Conservation (phyloP, 1,140 invertebrate genomes). For the Frieseomelitta varia region DNA sequence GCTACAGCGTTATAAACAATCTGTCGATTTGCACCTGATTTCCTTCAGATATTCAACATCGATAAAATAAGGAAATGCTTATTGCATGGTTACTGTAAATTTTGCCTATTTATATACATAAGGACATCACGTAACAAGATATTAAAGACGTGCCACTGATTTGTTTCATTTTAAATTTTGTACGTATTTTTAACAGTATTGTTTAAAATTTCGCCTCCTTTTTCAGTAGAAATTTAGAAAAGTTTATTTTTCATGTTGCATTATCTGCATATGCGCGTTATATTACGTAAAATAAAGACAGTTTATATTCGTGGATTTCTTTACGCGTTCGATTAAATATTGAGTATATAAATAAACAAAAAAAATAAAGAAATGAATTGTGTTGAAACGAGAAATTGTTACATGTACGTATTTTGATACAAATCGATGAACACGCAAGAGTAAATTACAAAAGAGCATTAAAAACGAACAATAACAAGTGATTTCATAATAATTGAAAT, state of each 20-base stretch:
- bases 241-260: slow-evolving; percentile 7
- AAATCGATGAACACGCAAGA: not conserved
- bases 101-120: slow-evolving; percentile 23
- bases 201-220: slow-evolving; percentile 3
- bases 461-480: not conserved
- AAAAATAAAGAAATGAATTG: not conserved
- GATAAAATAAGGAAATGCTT: slow-evolving; percentile 12
- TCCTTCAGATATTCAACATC: slow-evolving; percentile 27
- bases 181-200: slow-evolving; percentile 28
- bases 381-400: not conserved
- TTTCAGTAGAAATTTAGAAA: slow-evolving; percentile 1
- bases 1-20: slow-evolving; percentile 34
- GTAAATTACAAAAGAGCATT: not conserved
- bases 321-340: not conserved
- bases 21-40: slow-evolving; percentile 33
- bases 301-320: slow-evolving; percentile 6
- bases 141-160: slow-evolving; percentile 1
- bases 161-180: slow-evolving; percentile 22
- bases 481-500: slow-evolving; percentile 12
- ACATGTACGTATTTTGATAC: not conserved
- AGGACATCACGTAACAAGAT: slow-evolving; percentile 3
- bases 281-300: not conserved
- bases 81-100: slow-evolving; percentile 21
- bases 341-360: not conserved
- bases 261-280: not conserved